Base-by-base conservation (phyloP, 2,888 invertebrate species). In the Agonopterix arenella region DNA sequence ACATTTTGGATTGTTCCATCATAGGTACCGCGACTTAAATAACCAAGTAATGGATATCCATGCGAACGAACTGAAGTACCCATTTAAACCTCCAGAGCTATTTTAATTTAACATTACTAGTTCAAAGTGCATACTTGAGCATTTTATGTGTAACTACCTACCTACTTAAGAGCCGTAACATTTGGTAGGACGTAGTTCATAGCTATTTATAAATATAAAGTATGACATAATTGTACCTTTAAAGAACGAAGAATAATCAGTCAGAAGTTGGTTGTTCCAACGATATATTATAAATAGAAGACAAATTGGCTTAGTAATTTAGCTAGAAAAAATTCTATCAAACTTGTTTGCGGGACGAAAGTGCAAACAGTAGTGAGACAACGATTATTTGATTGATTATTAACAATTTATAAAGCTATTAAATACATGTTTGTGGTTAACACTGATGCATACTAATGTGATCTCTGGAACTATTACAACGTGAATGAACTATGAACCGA, bases 81-180 rank as follows among this genome's bases (percentile, higher is more conserved):
- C 58, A 59, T 65, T 63, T 55, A 57, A 60, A 58, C 57, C 53
- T 62, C 58, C 55, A 51, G 53, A 73, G 67, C 61, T 79, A 76
- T 77, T 80, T 80, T 76, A 76, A 76, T 73, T 49, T 74, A 66
- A 62, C 60, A 62, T 72, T 68, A 55, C 67, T 62, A 66, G 59
- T 71, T 57, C 63, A 58, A 69, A 73, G 71, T 73, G 64, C 59
- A 58, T 58, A 68, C 73, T 80, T 62, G 66, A 76, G 61, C 51
- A 57, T 67, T 74, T 73, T 65, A 70, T 66, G 67, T 65, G 54
- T 59, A 59, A 52, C 51, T 60, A 66, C 66, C 42, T 59, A 59
- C 53, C 51, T 59, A 66, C 66, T 70, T 61, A 61, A 69, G 66
- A 68, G 60, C 64, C 45, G 47, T 51, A 64, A 62, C 60, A 59